Percentiles rank a stretch among this genome's conserved stretches.
phyloP scores from a whole-genome alignment of 2,888 invertebrate genomes.

The Tiphia femorata region DNA sequence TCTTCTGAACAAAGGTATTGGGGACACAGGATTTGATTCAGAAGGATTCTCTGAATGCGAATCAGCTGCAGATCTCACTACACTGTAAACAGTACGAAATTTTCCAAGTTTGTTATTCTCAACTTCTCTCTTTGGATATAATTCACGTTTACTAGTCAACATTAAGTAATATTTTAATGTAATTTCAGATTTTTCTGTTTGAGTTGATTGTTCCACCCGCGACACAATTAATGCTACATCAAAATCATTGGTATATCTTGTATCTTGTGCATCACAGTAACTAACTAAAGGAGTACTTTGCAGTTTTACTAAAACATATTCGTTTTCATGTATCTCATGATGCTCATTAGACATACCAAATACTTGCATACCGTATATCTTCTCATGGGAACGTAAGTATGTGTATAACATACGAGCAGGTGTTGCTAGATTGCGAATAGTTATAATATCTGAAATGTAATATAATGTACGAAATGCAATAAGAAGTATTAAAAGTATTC shows the following conservation, averaged over 20 bases:
- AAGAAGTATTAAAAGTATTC: too few species aligned
- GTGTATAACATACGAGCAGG: constrained; percentile 78
- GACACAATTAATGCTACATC: constrained; percentile 78
- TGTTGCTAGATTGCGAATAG: constrained; percentile 74
- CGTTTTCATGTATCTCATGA: constrained; percentile 67
- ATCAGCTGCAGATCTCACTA: constrained; percentile 54
- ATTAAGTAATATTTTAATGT: constrained; percentile 64
- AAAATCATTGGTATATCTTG: constrained; percentile 76
- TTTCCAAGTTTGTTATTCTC: constrained; percentile 74
- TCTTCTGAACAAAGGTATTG: constrained; percentile 26
- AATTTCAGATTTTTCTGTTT: constrained; percentile 56
- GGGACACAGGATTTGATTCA: constrained; percentile 50
- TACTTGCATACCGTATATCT: constrained; percentile 77
- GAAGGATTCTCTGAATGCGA: constrained; percentile 53
- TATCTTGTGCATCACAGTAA: constrained; percentile 74
- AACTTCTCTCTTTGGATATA: constrained; percentile 74
- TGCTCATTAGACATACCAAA: constrained; percentile 72
- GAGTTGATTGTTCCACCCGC: constrained; percentile 69
- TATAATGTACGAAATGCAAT: constrained; percentile 3
- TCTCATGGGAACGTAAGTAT: constrained; percentile 78
- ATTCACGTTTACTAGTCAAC: constrained; percentile 69
- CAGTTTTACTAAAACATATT: constrained; percentile 76
- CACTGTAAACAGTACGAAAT: constrained; percentile 74
- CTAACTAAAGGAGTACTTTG: constrained; percentile 73
- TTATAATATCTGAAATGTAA: constrained; percentile 71